Conservation (phyloP, 92 coral and sea anemone genomes). For the Epizoanthus stellaris region DNA sequence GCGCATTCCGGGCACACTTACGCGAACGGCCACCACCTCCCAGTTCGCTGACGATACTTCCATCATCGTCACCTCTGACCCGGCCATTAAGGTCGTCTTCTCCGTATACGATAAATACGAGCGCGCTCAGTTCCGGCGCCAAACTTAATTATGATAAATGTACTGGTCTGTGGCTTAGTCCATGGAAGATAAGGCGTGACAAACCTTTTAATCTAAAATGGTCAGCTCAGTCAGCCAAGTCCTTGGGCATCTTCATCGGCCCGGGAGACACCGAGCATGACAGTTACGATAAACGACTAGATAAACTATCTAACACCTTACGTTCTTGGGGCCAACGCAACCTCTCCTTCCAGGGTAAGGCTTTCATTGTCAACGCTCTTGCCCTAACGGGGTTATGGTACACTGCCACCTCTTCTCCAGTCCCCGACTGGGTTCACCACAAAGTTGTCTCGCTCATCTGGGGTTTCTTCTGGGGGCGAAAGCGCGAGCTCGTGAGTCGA, state of each 20-base stretch:
- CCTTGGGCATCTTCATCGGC: slow-evolving; percentile 30
- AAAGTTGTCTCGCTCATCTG: not conserved
- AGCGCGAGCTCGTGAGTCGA: too few species aligned
- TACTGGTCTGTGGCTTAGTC: too few species aligned
- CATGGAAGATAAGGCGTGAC: not conserved
- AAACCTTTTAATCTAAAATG: not conserved
- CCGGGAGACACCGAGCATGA: not conserved
- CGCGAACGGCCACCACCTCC: not conserved
- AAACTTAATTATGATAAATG: slow-evolving; percentile 14
- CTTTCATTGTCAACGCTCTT: slow-evolving; percentile 24
- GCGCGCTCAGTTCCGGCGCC: slow-evolving; percentile 46
- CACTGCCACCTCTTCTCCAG: not conserved
- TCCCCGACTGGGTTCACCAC: not conserved
- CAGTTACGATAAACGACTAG: not conserved
- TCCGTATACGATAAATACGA: not conserved
- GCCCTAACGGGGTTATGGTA: not conserved
- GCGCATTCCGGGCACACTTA: too few species aligned
- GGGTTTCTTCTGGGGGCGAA: too few species aligned
- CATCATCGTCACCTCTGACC: slow-evolving; percentile 2
- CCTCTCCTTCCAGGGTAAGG: slow-evolving; percentile 3
- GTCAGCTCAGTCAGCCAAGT: too few species aligned
- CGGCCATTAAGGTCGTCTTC: not conserved
- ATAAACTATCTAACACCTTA: too few species aligned
- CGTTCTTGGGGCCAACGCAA: slow-evolving; percentile 15
- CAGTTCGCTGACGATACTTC: slow-evolving; percentile 5